These are phyloP conservation scores for Calephelis virginiensis DNA, from an alignment of 1,140 invertebrate species.

Conservation along the genomic window DNA sequence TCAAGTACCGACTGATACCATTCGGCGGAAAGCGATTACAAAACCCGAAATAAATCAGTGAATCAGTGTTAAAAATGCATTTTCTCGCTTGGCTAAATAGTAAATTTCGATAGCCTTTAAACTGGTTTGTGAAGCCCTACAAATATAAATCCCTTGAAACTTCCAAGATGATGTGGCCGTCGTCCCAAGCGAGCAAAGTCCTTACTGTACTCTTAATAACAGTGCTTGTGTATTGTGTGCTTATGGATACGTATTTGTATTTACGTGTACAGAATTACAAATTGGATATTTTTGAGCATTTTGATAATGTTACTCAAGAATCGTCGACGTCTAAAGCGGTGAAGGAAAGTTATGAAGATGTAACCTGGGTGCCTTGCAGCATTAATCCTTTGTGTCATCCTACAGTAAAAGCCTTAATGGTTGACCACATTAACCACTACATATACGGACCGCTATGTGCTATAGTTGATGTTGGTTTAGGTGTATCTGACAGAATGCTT, in stretches of 20 bases:
- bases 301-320: conserved; percentile 42
- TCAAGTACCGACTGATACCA: not conserved
- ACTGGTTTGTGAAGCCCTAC: conserved; percentile 25
- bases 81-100: conserved; percentile 24
- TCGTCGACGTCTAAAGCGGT: conserved; percentile 39
- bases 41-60: conserved; percentile 7
- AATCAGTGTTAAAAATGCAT: conserved; percentile 22
- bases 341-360: conserved; percentile 72
- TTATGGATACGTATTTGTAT: conserved; percentile 66
- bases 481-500: conserved; percentile 79
- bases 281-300: conserved; percentile 48
- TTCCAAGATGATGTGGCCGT: conserved; percentile 71
- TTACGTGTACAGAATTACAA: conserved; percentile 60
- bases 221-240: conserved; percentile 58
- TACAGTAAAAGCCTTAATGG: conserved; percentile 86
- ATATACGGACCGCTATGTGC: conserved; percentile 85
- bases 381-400: conserved; percentile 86
- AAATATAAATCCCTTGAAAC: conserved; percentile 26
- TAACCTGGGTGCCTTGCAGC: conserved; percentile 82
- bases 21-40: conserved; percentile 8
- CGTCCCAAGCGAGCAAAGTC: conserved; percentile 69
- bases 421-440: conserved; percentile 88
- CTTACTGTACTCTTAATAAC: conserved; percentile 51
- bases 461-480: conserved; percentile 81
- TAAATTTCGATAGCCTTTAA: conserved; percentile 23